These are phyloP conservation scores for Dynastes hyllus DNA, from an alignment of 2,888 invertebrate species.

Conservation along the genomic window DNA sequence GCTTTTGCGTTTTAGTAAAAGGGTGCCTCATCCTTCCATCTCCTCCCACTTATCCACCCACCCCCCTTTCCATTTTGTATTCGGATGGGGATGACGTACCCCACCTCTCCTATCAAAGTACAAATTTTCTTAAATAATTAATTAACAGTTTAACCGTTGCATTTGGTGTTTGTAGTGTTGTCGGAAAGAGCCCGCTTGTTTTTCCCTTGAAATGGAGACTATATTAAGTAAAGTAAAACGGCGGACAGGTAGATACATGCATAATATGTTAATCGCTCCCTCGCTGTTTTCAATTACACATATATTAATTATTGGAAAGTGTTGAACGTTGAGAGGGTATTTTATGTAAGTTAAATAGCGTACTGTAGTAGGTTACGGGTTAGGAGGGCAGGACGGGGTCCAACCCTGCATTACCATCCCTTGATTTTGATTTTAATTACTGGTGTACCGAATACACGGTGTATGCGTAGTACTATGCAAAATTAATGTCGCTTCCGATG, in stretches of 20 bases:
- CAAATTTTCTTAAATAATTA: constrained; percentile 67
- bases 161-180: constrained; percentile 67
- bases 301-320: constrained; percentile 69
- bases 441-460: background rate
- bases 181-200: constrained; percentile 55
- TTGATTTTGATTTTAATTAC: constrained; percentile 49
- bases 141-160: constrained; percentile 64
- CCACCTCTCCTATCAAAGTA: constrained; percentile 69
- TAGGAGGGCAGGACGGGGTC: constrained; percentile 61
- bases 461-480: background rate
- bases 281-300: constrained; percentile 70
- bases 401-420: constrained; percentile 67
- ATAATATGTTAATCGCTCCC: constrained; percentile 65
- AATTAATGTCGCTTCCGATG: background rate
- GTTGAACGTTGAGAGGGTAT: constrained; percentile 70
- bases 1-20: constrained; percentile 64
- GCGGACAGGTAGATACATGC: constrained; percentile 38
- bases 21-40: constrained; percentile 57
- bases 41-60: background rate
- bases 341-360: constrained; percentile 71
- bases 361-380: constrained; percentile 69
- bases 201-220: constrained; percentile 45
- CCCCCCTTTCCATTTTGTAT: constrained; percentile 11
- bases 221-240: constrained; percentile 27
- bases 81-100: constrained; percentile 48